Evolutionary conservation across 2,113 vertebrate species (phyloP).

Genomic region (Genyomyrus donnyi): DNA sequence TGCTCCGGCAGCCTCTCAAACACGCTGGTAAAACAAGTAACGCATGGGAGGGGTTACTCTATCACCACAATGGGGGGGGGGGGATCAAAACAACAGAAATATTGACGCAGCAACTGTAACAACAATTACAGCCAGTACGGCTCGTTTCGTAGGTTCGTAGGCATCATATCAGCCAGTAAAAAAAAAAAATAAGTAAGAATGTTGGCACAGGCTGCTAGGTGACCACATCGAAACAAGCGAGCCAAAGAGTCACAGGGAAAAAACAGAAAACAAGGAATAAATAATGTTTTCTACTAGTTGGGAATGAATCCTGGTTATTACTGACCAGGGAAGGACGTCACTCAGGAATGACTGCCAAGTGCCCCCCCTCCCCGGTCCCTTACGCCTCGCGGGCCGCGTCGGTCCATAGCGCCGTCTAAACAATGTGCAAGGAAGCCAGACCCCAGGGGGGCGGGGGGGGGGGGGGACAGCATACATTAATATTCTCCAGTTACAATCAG

Average conservation of each 20-base stretch:
- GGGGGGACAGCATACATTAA: not conserved
- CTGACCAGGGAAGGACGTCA: not conserved
- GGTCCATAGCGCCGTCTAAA: not conserved
- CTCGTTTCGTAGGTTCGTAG: not conserved
- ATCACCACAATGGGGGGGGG: conserved; percentile 40
- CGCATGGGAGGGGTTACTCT: conserved; percentile 40
- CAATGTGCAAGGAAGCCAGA: not conserved
- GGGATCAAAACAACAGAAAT: not conserved
- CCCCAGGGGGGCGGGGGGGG: not conserved
- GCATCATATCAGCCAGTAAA: not conserved
- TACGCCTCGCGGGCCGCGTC: not conserved
- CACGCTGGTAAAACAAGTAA: conserved; percentile 29
- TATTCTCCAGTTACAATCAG: not conserved
- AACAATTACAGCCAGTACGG: conserved; percentile 26
- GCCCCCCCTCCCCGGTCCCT: not conserved
- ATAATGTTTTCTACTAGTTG: not conserved
- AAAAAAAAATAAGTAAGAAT: not conserved
- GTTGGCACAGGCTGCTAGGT: not conserved
- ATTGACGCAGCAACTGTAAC: not conserved
- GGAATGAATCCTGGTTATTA: not conserved
- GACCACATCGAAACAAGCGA: not conserved
- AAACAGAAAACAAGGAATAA: not conserved
- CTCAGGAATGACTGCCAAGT: not conserved
- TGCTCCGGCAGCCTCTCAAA: not conserved
- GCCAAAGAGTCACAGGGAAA: not conserved